phyloP scores from a whole-genome alignment of 2,888 invertebrate genomes.

The Hofmannophila pseudospretella region DNA sequence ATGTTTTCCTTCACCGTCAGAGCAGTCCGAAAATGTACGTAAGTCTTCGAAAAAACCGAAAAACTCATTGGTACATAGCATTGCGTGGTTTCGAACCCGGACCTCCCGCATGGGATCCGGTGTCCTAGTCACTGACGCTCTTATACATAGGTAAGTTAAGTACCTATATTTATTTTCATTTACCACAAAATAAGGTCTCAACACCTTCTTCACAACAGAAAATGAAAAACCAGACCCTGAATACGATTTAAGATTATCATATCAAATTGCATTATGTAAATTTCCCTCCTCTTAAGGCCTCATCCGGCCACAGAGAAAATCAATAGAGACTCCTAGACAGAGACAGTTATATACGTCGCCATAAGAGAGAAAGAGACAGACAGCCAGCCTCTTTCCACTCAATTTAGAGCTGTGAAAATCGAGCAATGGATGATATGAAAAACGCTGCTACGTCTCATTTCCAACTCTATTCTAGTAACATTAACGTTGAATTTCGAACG shows the following conservation, averaged over 20 bases:
- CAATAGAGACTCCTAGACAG: slow-evolving; percentile 43
- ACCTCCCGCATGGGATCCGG: too few species aligned
- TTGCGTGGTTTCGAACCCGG: too few species aligned
- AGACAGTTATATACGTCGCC: slow-evolving; percentile 18
- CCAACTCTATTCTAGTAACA: not conserved
- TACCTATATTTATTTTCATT: too few species aligned
- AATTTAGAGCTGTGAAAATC: slow-evolving; percentile 37
- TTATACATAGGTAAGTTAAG: too few species aligned
- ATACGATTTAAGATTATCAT: slow-evolving; percentile 9
- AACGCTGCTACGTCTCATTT: not conserved
- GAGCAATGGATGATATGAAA: slow-evolving; percentile 10
- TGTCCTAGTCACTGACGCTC: too few species aligned
- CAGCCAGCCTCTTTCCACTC: slow-evolving; percentile 26
- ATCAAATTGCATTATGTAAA: slow-evolving; percentile 50
- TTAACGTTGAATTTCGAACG: not conserved
- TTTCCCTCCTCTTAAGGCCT: slow-evolving; percentile 35
- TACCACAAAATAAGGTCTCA: too few species aligned
- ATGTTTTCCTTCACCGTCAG: too few species aligned
- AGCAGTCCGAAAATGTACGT: too few species aligned
- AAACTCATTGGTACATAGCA: too few species aligned
- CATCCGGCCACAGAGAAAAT: slow-evolving; percentile 45
- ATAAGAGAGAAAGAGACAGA: slow-evolving; percentile 21
- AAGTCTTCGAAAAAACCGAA: too few species aligned
- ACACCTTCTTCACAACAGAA: not conserved
- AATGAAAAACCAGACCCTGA: not conserved